Percentiles rank a stretch among this genome's conserved stretches.
phyloP scores from a whole-genome alignment of 2,888 invertebrate species.

The Zhengitettix transpicula region DNA sequence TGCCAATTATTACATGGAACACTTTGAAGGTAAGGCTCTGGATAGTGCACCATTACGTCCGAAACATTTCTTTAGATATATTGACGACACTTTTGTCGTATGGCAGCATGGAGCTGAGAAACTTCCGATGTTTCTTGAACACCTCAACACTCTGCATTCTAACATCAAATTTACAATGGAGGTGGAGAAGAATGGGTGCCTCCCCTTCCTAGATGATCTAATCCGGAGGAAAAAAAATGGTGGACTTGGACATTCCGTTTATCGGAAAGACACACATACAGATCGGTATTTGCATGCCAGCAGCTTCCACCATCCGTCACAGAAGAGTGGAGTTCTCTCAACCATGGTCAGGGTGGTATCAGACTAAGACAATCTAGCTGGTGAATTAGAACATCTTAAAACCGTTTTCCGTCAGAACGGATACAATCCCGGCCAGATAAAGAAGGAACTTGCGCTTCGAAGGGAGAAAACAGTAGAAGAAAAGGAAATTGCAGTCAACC shows the following conservation, averaged over 20 bases:
- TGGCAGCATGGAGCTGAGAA: neutral
- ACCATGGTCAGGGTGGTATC: neutral
- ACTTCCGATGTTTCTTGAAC: neutral
- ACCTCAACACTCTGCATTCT: neutral
- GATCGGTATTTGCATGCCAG: neutral
- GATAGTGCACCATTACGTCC: neutral
- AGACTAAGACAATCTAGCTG: no score
- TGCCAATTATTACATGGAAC: no score
- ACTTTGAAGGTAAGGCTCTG: no score
- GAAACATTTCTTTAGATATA: neutral
- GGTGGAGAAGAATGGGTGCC: neutral
- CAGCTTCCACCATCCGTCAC: neutral
- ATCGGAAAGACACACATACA: neutral
- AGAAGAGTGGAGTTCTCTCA: neutral
- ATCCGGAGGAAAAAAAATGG: neutral
- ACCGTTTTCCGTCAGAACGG: no score
- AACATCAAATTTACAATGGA: slow-evolving; percentile 2
- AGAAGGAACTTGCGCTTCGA: no score
- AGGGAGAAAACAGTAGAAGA: no score
- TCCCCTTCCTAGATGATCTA: neutral
- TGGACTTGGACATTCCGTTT: neutral
- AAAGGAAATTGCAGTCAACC: no score
- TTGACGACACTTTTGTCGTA: neutral
- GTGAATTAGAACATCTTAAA: no score
- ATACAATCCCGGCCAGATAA: no score